Base-by-base conservation (phyloP, 2,113 vertebrate species). In the Saimiri boliviensis region DNA sequence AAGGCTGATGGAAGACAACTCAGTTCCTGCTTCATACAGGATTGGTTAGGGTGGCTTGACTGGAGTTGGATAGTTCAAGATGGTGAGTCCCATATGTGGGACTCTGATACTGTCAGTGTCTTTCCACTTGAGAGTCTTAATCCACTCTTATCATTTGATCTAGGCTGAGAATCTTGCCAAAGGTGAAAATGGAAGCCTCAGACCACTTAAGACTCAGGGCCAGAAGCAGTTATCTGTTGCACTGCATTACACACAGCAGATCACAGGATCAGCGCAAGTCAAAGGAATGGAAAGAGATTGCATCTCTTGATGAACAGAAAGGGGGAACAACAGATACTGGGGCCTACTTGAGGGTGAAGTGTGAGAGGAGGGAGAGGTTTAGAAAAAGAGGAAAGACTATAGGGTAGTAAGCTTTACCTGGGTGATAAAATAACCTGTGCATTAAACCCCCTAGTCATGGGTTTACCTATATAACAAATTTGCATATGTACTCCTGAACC, bases 41-140 rank as follows among this genome's bases (percentile, higher is more conserved):
- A 14, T 58, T 83, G n/a, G 8, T 19, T 45, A 37, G 7, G 16
- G 17, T 6, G 0, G 8, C 21, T 45, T 47, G 30, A 47, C 35
- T n/a, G 5, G 20, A 16, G 4, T 5, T 76, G 54, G 52, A 80
- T 11, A 16, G 1, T 23, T 37, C 32, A 58, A 37, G 27, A 77
- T n/a, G 54, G 19, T 1, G 2, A 1, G 7, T 70, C 19, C 30
- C 11, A 23, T 7, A 32, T 42, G 0, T 66, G 35, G 13, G 21
- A 23, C 23, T 54, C 8, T 11, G 5, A 17, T 47, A 16, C 12
- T 30, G 27, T 19, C 25, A 17, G 3, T 21, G 1, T 49, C 25
- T 74, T n/a, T 92, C 23, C 14, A 63, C 19, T 52, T 80, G n/a
- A 54, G 14, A 21, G 12, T 45, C n/a, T 87, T 20, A 25, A 32